phyloP scores from a whole-genome alignment of 2,113 vertebrate species.

The Seriola quinqueradiata region DNA sequence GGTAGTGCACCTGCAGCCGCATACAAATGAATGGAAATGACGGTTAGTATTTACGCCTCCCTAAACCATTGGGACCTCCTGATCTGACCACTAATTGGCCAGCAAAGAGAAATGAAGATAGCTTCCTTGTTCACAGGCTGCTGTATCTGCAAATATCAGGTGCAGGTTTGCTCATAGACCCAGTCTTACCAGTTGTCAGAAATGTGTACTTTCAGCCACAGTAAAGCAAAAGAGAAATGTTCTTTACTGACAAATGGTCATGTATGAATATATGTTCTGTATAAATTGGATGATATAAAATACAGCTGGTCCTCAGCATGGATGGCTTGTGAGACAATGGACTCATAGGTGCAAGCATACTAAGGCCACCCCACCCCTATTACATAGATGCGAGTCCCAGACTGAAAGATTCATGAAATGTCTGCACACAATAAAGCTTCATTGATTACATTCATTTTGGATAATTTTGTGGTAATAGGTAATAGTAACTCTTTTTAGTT shows the following conservation, averaged over 20 bases:
- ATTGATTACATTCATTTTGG: too few species aligned
- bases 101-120: conserved; percentile 66
- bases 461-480: too few species aligned
- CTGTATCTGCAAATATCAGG: conserved; percentile 50
- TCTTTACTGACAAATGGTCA: neutral
- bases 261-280: neutral
- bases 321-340: neutral
- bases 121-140: conserved; percentile 44
- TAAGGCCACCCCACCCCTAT: neutral
- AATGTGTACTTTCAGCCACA: neutral
- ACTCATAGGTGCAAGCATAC: neutral
- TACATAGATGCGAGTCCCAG: neutral
- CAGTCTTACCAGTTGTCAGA: neutral
- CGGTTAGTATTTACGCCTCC: conserved; percentile 75
- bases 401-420: neutral
- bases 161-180: conserved; percentile 10
- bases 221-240: neutral
- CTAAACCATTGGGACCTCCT: conserved; percentile 73
- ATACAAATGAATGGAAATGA: conserved; percentile 85
- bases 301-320: neutral
- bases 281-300: neutral
- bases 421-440: too few species aligned
- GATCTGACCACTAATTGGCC: conserved; percentile 80
- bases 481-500: neutral
- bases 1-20: conserved; percentile 82